Percentiles rank a stretch among this genome's conserved stretches.
These are phyloP conservation scores for Ceyx erithaca DNA, from an alignment of 2,797 vertebrate species.

Conservation along the genomic window DNA sequence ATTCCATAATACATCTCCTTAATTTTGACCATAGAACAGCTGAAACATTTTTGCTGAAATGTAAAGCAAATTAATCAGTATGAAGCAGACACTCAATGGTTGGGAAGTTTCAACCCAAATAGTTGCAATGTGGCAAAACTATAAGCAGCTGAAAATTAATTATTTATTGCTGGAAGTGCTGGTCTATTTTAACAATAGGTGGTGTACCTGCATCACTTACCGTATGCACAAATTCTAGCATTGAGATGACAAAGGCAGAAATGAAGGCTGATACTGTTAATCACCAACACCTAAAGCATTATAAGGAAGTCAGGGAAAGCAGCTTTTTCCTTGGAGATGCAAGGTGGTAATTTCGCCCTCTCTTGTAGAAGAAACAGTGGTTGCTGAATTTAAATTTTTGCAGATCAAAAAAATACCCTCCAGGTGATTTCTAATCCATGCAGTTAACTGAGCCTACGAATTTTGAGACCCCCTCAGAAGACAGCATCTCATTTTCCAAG, in stretches of 20 bases:
- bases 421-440: background rate
- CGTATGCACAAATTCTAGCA: background rate
- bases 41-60: background rate
- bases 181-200: constrained; percentile 6
- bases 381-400: constrained; percentile 16
- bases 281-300: background rate
- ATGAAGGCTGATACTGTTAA: background rate
- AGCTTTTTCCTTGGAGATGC: background rate
- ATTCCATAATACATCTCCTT: background rate
- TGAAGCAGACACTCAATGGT: background rate
- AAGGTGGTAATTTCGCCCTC: background rate
- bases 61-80: background rate
- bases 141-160: background rate
- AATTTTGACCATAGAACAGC: background rate
- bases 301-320: background rate
- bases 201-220: background rate
- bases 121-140: background rate
- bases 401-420: background rate
- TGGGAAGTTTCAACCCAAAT: background rate
- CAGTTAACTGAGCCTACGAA: background rate
- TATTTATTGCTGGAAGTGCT: background rate
- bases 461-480: background rate
- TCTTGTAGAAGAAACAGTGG: background rate
- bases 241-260: background rate
- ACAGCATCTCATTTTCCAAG: background rate